Evolutionary conservation across 2,888 invertebrate species (phyloP).

Genomic region (Pterostichus niger): DNA sequence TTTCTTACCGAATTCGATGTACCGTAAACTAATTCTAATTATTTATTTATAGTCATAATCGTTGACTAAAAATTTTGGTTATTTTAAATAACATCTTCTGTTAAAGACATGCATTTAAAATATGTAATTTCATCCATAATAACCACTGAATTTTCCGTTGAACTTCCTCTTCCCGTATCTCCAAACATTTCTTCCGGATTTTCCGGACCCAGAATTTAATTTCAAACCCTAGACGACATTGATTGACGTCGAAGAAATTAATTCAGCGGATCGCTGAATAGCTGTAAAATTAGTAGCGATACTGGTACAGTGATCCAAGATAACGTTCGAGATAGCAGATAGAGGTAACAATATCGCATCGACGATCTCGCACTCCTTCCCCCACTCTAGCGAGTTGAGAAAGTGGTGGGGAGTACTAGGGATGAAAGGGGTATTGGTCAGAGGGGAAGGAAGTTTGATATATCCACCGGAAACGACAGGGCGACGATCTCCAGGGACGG

Average conservation of each 20-base stretch:
- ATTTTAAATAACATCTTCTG: not conserved
- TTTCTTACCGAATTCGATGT: too few relatives aligned
- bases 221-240: constrained; percentile 43
- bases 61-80: too few relatives aligned
- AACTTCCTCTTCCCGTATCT: not conserved
- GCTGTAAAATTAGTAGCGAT: constrained; percentile 64
- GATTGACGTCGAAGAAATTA: constrained; percentile 64
- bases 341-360: constrained; percentile 61
- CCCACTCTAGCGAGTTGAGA: constrained; percentile 3
- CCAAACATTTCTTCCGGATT: constrained; percentile 32
- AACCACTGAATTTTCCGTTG: not conserved
- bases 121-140: not conserved
- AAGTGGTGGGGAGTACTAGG: not conserved
- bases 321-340: constrained; percentile 20
- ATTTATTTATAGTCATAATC: too few relatives aligned
- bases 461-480: constrained; percentile 48
- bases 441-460: constrained; percentile 48
- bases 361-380: constrained; percentile 4
- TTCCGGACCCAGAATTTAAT: constrained; percentile 9
- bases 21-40: too few relatives aligned
- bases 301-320: constrained; percentile 41
- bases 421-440: constrained; percentile 37
- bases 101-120: too few relatives aligned
- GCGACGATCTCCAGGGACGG: constrained; percentile 41
- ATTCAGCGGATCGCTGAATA: constrained; percentile 63